These are phyloP conservation scores for Grus americana DNA, from an alignment of 2,113 vertebrate species.

Conservation along the genomic window DNA sequence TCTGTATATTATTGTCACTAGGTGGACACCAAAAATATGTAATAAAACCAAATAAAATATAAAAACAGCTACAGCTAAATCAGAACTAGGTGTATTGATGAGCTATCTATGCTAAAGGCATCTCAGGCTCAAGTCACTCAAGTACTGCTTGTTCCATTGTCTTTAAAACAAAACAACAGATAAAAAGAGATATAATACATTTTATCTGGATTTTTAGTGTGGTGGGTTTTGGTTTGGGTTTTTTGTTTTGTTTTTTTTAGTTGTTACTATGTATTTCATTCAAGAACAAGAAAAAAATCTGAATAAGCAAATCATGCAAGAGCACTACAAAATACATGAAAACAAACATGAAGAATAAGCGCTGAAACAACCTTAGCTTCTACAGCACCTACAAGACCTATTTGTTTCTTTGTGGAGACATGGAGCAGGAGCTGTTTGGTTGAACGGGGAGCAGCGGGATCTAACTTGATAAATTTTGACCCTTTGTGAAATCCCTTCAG, in stretches of 20 bases:
- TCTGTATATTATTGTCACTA: slow-evolving; percentile 13
- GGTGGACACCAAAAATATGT: neutral
- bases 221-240: neutral
- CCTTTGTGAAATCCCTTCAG: neutral
- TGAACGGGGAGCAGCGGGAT: fast-evolving
- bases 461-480: neutral
- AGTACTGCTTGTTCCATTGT: neutral
- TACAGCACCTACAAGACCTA: neutral
- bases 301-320: neutral
- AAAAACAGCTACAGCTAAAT: neutral
- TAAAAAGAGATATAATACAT: neutral
- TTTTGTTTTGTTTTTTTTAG: neutral
- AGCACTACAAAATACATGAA: neutral
- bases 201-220: neutral
- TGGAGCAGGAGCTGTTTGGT: neutral
- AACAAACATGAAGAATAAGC: neutral
- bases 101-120: neutral
- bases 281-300: neutral
- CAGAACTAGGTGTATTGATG: neutral
- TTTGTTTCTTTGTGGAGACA: neutral
- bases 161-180: neutral
- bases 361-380: neutral
- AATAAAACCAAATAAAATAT: neutral
- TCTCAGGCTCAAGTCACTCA: neutral
- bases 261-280: neutral